Conservation (phyloP, 2,113 vertebrate species). For the Calypte anna region DNA sequence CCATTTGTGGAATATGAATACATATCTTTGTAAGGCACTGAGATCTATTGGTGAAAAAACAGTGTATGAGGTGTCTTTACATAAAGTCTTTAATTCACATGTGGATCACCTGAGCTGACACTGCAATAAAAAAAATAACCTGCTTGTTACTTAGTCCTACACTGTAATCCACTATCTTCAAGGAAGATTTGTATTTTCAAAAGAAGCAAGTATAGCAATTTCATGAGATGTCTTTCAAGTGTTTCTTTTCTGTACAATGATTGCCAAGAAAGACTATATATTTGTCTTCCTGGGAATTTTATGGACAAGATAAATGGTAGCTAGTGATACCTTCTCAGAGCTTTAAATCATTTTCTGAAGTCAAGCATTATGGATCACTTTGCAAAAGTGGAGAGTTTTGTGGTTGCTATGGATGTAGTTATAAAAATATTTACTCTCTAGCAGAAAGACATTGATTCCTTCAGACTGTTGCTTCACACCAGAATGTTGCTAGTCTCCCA, state of each 20-base stretch:
- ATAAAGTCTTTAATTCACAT: not conserved
- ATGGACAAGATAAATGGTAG: slow-evolving; percentile 17
- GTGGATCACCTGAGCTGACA: not conserved
- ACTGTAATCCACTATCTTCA: not conserved
- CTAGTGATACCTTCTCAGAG: not conserved
- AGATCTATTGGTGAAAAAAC: not conserved
- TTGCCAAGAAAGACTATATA: not conserved
- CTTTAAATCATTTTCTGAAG: slow-evolving; percentile 38
- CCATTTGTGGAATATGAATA: not conserved
- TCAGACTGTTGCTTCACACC: not conserved
- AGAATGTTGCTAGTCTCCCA: not conserved
- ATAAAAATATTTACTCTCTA: slow-evolving; percentile 54
- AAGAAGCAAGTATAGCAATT: not conserved
- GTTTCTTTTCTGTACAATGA: not conserved
- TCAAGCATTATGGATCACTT: slow-evolving; percentile 36
- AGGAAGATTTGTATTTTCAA: not conserved
- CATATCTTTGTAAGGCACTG: not conserved
- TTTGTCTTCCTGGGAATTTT: slow-evolving; percentile 26
- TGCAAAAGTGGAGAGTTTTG: slow-evolving; percentile 3
- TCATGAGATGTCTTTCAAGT: not conserved
- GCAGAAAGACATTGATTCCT: not conserved
- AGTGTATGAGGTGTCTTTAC: not conserved
- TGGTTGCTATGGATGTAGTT: slow-evolving; percentile 51
- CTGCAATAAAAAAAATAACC: not conserved
- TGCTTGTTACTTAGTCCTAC: not conserved